Percentiles rank a stretch among this genome's conserved stretches.
Evolutionary conservation across 2,797 vertebrate genomes (phyloP).

Genomic region (Leptodactylus fallax): DNA sequence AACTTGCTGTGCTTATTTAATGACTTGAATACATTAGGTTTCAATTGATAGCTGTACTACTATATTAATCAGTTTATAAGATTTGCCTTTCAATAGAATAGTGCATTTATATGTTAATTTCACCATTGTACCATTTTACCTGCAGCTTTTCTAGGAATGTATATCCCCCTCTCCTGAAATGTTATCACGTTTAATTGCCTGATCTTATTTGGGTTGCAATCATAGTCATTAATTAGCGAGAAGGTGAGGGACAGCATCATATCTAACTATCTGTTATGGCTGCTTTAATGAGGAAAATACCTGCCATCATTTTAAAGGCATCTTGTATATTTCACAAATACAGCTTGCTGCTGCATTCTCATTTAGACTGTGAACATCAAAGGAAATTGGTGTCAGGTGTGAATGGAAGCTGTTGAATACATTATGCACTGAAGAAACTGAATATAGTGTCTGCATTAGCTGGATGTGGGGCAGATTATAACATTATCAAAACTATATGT

Average conservation of each 20-base stretch:
- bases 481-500: slow-evolving; percentile 83
- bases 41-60: slow-evolving; percentile 80
- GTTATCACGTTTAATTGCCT: slow-evolving; percentile 93
- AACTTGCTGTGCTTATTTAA: slow-evolving; percentile 47
- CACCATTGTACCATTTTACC: slow-evolving; percentile 81
- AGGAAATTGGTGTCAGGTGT: slow-evolving; percentile 88
- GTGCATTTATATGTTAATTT: slow-evolving; percentile 83
- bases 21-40: slow-evolving; percentile 67
- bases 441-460: slow-evolving; percentile 76
- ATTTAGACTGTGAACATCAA: slow-evolving; percentile 89
- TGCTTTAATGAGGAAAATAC: slow-evolving; percentile 87
- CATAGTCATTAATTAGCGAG: slow-evolving; percentile 89
- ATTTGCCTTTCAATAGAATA: slow-evolving; percentile 75
- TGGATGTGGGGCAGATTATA: slow-evolving; percentile 80
- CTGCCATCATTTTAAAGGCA: slow-evolving; percentile 84
- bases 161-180: slow-evolving; percentile 83
- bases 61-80: slow-evolving; percentile 70
- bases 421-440: slow-evolving; percentile 79
- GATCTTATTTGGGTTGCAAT: slow-evolving; percentile 88
- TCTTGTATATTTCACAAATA: slow-evolving; percentile 81
- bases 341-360: slow-evolving; percentile 84
- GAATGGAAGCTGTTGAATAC: slow-evolving; percentile 86
- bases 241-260: slow-evolving; percentile 90
- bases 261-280: slow-evolving; percentile 86
- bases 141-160: slow-evolving; percentile 77